phyloP scores from a whole-genome alignment of 2,888 invertebrate genomes.

The Drosophila vallismaia region DNA sequence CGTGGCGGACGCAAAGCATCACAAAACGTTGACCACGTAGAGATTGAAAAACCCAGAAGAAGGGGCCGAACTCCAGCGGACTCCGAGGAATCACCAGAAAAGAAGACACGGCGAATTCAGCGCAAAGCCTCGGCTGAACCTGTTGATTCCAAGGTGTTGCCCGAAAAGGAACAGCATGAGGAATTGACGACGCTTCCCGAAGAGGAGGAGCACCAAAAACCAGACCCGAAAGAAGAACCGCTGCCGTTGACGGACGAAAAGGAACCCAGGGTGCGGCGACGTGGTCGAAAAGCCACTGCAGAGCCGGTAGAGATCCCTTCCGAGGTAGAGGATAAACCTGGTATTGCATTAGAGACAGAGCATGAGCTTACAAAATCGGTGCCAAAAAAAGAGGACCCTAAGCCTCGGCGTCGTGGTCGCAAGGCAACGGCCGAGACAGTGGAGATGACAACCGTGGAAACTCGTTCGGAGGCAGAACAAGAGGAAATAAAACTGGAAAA shows the following conservation, averaged over 20 bases:
- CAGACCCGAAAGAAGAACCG: background rate
- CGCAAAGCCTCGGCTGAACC: conserved; percentile 53
- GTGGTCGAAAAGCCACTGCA: background rate
- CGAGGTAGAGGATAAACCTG: conserved; percentile 1
- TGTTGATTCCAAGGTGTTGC: background rate
- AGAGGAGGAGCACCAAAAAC: background rate
- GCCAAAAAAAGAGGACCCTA: conserved; percentile 15
- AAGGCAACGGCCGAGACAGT: conserved; percentile 13
- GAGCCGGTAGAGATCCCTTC: background rate
- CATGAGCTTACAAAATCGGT: background rate
- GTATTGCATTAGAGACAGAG: background rate
- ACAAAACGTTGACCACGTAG: conserved; percentile 8
- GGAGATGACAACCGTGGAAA: background rate
- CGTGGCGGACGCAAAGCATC: conserved; percentile 39
- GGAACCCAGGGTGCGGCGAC: background rate
- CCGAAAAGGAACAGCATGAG: background rate
- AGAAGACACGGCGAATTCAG: conserved; percentile 17
- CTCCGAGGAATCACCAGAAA: conserved; percentile 12
- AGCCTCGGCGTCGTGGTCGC: conserved; percentile 36
- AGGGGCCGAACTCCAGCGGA: conserved; percentile 15
- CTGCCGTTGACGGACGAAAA: background rate
- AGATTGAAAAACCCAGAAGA: conserved; percentile 3
- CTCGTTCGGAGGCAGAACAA: background rate
- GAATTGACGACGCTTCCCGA: conserved; percentile 4
- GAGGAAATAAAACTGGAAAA: background rate